These are phyloP conservation scores for Sebastes steindachneri DNA, from an alignment of 2,797 vertebrate genomes.

Conservation along the genomic window DNA sequence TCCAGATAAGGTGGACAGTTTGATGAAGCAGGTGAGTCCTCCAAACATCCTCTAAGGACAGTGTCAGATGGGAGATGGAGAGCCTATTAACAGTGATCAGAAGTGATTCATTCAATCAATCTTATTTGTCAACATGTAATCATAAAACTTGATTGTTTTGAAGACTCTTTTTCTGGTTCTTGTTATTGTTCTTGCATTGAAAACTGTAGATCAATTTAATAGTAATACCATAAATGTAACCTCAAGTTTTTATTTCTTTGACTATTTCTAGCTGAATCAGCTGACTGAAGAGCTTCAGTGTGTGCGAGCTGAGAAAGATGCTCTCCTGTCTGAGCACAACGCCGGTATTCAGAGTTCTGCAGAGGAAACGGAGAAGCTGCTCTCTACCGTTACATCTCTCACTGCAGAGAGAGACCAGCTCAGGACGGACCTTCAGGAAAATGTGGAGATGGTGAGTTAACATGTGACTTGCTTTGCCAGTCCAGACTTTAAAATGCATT, in stretches of 20 bases:
- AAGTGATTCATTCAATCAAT: too few species aligned
- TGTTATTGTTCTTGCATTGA: background rate
- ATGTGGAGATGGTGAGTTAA: slow-evolving; percentile 78
- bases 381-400: slow-evolving; percentile 59
- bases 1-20: slow-evolving; percentile 55
- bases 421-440: slow-evolving; percentile 64
- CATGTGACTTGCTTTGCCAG: too few species aligned
- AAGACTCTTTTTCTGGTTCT: background rate
- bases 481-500: background rate
- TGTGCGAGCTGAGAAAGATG: slow-evolving; percentile 46
- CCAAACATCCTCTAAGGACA: background rate
- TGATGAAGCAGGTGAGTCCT: slow-evolving; percentile 58
- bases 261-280: slow-evolving; percentile 27
- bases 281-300: slow-evolving; percentile 52
- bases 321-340: slow-evolving; percentile 27
- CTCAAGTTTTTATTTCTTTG: background rate
- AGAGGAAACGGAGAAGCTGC: slow-evolving; percentile 56
- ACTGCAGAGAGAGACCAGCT: slow-evolving; percentile 81
- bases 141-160: background rate
- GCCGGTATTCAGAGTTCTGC: background rate
- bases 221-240: background rate
- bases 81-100: background rate
- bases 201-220: background rate
- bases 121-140: too few species aligned
- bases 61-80: background rate